A percentile compares a stretch with the other conserved stretches of the same genome.
Conservation (phyloP, 2,797 vertebrate species). For the Macropodus opercularis region DNA sequence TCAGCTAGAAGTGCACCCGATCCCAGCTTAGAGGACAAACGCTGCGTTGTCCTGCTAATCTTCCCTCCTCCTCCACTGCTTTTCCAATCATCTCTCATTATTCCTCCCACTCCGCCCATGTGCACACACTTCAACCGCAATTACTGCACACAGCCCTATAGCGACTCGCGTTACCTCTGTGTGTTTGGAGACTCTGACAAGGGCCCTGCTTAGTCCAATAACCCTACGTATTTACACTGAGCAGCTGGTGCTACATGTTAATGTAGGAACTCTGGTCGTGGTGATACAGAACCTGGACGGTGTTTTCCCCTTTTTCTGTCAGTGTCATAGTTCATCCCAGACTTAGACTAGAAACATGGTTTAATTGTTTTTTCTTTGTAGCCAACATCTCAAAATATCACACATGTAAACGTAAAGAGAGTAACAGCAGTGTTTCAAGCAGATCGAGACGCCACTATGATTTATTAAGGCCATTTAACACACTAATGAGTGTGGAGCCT, state of each 20-base stretch:
- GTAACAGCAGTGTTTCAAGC: constrained; percentile 11
- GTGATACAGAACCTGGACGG: constrained; percentile 22
- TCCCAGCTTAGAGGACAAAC: constrained; percentile 52
- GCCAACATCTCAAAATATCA: constrained; percentile 23
- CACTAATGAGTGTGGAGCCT: constrained; percentile 2
- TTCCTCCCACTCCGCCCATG: constrained; percentile 5
- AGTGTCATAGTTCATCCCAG: constrained; percentile 8
- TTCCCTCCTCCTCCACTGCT: constrained; percentile 12
- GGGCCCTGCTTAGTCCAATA: constrained; percentile 20
- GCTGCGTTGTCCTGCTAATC: constrained; percentile 43
- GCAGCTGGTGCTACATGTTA: constrained; percentile 49
- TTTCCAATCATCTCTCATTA: constrained; percentile 29
- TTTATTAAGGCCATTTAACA: constrained; percentile 12
- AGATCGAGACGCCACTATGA: constrained; percentile 11
- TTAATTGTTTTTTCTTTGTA: constrained; percentile 41
- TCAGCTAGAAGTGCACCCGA: constrained; percentile 11
- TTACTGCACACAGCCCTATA: constrained; percentile 17
- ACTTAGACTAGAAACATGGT: constrained; percentile 19
- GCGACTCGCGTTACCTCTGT: constrained; percentile 23
- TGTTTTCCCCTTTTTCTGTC: constrained; percentile 42
- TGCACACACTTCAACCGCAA: constrained; percentile 21
- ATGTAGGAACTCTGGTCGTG: constrained; percentile 46
- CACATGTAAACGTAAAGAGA: constrained; percentile 20
- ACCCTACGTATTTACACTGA: constrained; percentile 23
- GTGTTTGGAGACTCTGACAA: constrained; percentile 23